These are phyloP conservation scores for Ophion obscuratus DNA, from an alignment of 2,888 invertebrate species.

Conservation along the genomic window DNA sequence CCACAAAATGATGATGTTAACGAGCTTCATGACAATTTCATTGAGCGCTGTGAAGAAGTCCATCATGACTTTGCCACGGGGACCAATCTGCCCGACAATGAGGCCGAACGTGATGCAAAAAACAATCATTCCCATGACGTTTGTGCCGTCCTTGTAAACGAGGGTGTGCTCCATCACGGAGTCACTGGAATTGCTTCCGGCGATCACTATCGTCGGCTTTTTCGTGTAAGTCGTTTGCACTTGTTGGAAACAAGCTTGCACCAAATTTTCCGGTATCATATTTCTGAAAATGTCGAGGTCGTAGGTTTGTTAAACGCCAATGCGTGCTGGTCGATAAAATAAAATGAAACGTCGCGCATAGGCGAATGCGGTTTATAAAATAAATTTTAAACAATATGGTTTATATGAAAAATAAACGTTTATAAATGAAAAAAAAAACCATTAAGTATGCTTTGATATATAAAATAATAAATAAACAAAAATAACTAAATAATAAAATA, in stretches of 20 bases:
- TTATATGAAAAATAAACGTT: too few species aligned
- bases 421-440: too few species aligned
- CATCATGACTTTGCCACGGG: constrained; percentile 85
- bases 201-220: constrained; percentile 75
- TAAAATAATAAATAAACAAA: too few species aligned
- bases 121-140: constrained; percentile 87
- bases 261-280: constrained; percentile 87
- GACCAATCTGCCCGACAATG: constrained; percentile 86
- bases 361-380: too few species aligned
- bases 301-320: neutral
- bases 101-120: constrained; percentile 88
- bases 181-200: constrained; percentile 74
- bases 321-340: neutral
- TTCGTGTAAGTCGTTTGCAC: constrained; percentile 85
- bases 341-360: neutral
- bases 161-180: constrained; percentile 77
- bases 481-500: too few species aligned
- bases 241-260: constrained; percentile 87
- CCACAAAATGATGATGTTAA: constrained; percentile 86
- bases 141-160: constrained; percentile 86
- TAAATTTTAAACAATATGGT: too few species aligned
- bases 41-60: constrained; percentile 87
- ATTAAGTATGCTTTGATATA: too few species aligned
- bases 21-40: constrained; percentile 87
- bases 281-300: constrained; percentile 83